Evolutionary conservation across 53 echinoderm and acorn worm genomes (phyloP), one percentile per base, ranked within the genome.

Genomic region (Temnopleurus reevesii): DNA sequence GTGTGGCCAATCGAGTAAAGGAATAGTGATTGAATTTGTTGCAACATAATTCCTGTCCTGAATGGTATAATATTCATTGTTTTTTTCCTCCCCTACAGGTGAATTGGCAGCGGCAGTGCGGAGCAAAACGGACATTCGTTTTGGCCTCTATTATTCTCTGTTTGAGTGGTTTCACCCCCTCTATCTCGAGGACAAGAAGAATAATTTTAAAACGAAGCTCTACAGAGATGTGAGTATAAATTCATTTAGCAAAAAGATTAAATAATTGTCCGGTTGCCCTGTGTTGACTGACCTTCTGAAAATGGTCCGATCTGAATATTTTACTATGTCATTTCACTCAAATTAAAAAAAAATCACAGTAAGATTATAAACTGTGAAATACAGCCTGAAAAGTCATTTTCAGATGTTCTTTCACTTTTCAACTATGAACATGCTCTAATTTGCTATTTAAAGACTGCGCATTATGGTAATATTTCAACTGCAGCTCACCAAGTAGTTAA

Each of bases 111-210:
- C 45, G 26, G 91, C 96, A 33, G 89, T 96, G 36, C 77, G 96
- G 28, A 46, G 29, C 21, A 77, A 65, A 77, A 92, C 96, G 17
- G 89, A 92, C 46, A 88, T 96, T 7, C 89, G 89, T 26, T 96
- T 96, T 92, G 96, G 96, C 33, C 90, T 96, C 4, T 96, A 96
- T 64, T 90, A 95, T 65, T 93, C 93, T 3, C 61, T 95, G 45
- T 93, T 91, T 85, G 95, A 91, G 31, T 95, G 95, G 91, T 95
- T 93, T 55, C 64, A 93, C 59, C 93, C 93, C 27, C 55, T 93
- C 35, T 93, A 91, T 76, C 76, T 93, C 23, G 0, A 31, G 36
- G 93, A 93, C 76, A 89, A 93, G 77, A 53, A 71, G 30, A 93
- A 91, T 57, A 82, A 82, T 1, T 93, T 93, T 45, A 58, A 44